Conservation (phyloP, 2,113 vertebrate species). For the Callithrix jacchus region DNA sequence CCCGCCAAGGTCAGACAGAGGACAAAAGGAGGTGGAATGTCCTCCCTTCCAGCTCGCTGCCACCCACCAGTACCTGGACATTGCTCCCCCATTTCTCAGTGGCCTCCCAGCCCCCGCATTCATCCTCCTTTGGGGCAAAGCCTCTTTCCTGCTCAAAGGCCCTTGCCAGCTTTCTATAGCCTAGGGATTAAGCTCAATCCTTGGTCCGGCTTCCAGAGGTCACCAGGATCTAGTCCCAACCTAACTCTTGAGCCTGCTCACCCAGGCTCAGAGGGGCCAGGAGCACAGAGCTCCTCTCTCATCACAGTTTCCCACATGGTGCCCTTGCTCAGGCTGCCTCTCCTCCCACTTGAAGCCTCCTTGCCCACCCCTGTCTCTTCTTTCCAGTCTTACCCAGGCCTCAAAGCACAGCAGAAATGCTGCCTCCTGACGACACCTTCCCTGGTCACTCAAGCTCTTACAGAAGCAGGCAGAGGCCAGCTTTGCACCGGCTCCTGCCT, state of each 20-base stretch:
- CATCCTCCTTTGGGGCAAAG: background rate
- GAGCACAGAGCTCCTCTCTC: rapidly evolving
- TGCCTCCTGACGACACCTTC: background rate
- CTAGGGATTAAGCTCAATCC: too few relatives aligned
- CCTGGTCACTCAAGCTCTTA: background rate
- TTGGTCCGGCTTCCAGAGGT: background rate
- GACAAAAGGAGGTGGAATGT: background rate
- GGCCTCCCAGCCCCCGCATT: background rate
- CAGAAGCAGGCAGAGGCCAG: rapidly evolving
- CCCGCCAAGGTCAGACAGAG: background rate
- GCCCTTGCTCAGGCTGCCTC: background rate
- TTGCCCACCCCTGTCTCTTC: too few relatives aligned
- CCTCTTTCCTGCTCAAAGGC: background rate
- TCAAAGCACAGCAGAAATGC: too few relatives aligned
- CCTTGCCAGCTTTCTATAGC: background rate
- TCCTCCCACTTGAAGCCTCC: background rate
- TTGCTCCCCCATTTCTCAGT: background rate
- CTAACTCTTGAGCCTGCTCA: background rate
- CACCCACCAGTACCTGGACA: background rate
- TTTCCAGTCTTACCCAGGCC: too few relatives aligned
- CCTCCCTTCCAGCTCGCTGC: background rate
- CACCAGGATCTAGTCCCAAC: background rate
- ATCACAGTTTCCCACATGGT: rapidly evolving
- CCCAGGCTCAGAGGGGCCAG: too few relatives aligned
- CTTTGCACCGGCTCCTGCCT: background rate